Conservation (phyloP, 2,888 invertebrate genomes). For the Rhagonycha fulva region DNA sequence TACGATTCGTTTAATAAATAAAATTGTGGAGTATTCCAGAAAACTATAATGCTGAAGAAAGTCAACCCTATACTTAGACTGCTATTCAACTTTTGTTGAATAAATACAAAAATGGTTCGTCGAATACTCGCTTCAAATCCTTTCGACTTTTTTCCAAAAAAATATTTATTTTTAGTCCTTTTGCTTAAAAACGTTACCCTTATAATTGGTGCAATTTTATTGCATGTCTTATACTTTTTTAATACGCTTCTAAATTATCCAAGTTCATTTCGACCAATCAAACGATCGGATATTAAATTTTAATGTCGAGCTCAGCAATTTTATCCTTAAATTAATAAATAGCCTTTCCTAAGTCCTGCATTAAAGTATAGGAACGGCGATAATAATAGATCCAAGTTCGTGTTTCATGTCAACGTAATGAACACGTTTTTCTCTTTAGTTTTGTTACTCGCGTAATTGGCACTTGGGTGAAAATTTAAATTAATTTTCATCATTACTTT, state of each 20-base stretch:
- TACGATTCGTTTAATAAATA: background rate
- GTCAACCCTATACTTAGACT: constrained; percentile 25
- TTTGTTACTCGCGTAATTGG: background rate
- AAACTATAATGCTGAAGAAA: constrained; percentile 5
- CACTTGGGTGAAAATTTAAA: background rate
- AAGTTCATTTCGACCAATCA: constrained; percentile 23
- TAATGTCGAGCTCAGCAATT: constrained; percentile 16
- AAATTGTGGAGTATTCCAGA: background rate
- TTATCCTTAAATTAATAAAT: constrained; percentile 21
- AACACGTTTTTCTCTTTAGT: background rate
- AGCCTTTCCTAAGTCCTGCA: background rate
- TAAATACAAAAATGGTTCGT: constrained; percentile 27
- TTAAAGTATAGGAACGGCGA: constrained; percentile 4
- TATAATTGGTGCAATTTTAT: constrained; percentile 12
- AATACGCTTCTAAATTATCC: constrained; percentile 17
- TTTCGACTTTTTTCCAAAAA: background rate
- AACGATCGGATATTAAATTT: constrained; percentile 22
- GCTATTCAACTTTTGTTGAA: constrained; percentile 17
- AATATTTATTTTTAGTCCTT: background rate
- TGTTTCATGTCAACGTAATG: constrained; percentile 7
- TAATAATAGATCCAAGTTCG: constrained; percentile 7
- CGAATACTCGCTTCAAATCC: background rate
- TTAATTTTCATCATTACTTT: background rate
- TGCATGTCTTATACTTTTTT: constrained; percentile 26
- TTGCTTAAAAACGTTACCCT: background rate